Conservation (phyloP, 2,888 invertebrate genomes). For the Carterocephalus palaemon region DNA sequence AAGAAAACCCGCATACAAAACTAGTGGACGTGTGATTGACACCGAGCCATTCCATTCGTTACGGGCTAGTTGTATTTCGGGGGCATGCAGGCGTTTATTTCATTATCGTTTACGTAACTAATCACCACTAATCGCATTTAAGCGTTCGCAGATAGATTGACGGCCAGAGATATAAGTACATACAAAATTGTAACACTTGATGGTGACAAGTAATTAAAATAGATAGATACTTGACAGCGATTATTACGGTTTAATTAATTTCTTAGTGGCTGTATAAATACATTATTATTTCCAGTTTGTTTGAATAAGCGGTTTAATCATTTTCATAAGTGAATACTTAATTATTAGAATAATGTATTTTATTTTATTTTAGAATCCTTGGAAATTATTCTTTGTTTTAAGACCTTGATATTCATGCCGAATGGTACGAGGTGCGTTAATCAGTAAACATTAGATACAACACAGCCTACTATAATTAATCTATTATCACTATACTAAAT, state of each 20-base stretch:
- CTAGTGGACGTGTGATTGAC: slow-evolving; percentile 47
- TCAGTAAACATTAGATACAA: no score
- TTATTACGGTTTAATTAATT: background rate
- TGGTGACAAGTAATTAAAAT: slow-evolving; percentile 14
- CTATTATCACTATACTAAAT: no score
- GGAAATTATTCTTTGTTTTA: no score
- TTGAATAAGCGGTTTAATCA: no score
- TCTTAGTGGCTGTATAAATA: no score
- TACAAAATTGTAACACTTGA: slow-evolving; percentile 5
- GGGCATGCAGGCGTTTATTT: slow-evolving; percentile 52
- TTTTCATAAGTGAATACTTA: no score
- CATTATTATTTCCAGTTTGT: no score
- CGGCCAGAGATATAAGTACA: slow-evolving; percentile 33
- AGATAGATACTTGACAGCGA: slow-evolving; percentile 4
- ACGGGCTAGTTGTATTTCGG: slow-evolving; percentile 43
- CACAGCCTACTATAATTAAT: no score
- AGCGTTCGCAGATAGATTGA: slow-evolving; percentile 32
- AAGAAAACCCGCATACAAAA: background rate
- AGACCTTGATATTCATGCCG: no score
- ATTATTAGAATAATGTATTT: no score
- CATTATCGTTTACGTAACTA: slow-evolving; percentile 22
- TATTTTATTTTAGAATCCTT: no score
- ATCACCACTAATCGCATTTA: slow-evolving; percentile 23
- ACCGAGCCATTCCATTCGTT: slow-evolving; percentile 33
- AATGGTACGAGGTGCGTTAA: no score